These are phyloP conservation scores for Callospermophilus lateralis DNA, from an alignment of 2,113 vertebrate species.

Conservation along the genomic window DNA sequence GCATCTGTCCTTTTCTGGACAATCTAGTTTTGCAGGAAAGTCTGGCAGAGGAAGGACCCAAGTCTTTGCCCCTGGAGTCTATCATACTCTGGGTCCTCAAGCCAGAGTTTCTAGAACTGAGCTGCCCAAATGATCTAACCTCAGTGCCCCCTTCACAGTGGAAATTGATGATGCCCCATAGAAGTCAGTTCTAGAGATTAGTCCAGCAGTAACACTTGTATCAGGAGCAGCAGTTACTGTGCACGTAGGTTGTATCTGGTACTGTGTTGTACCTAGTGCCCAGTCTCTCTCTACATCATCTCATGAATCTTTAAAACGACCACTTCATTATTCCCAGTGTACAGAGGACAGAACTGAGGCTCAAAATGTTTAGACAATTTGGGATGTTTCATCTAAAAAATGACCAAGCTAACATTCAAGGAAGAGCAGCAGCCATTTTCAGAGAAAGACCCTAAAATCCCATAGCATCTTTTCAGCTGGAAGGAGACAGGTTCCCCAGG, in stretches of 20 bases:
- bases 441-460: background rate
- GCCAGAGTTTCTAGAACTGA: background rate
- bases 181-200: background rate
- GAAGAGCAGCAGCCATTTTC: background rate
- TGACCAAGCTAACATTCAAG: background rate
- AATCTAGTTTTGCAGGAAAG: background rate
- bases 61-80: background rate
- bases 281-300: background rate
- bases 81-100: too few relatives aligned
- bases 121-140: background rate
- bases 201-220: background rate
- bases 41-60: background rate
- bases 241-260: rapidly evolving
- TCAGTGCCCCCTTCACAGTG: background rate
- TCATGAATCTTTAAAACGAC: background rate
- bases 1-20: background rate
- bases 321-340: background rate
- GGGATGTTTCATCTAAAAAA: background rate
- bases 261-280: too few relatives aligned
- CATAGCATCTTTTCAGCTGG: background rate
- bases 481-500: background rate
- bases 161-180: background rate
- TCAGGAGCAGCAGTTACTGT: background rate
- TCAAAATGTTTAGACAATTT: background rate
- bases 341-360: background rate